A percentile compares a stretch with the other conserved stretches of the same genome.
These are phyloP conservation scores for Odontophorus gujanensis DNA, from an alignment of 2,113 vertebrate genomes.

Conservation along the genomic window DNA sequence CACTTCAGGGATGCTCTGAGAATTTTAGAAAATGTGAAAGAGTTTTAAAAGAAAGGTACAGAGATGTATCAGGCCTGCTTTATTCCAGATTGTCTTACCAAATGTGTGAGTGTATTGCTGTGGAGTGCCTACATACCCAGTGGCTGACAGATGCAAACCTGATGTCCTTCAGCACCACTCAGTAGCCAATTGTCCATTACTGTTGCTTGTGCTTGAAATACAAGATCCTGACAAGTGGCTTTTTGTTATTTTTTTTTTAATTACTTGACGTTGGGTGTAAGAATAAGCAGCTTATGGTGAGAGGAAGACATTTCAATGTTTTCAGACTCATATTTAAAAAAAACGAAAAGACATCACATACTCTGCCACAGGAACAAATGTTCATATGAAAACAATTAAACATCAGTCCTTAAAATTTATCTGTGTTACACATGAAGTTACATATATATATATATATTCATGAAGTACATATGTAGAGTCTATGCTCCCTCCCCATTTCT, in stretches of 20 bases:
- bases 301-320: not conserved
- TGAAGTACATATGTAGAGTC: not conserved
- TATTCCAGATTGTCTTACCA: not conserved
- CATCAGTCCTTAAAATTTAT: not conserved
- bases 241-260: not conserved
- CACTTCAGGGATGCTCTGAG: not conserved
- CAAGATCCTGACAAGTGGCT: not conserved
- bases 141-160: not conserved
- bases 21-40: not conserved
- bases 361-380: not conserved
- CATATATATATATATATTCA: not conserved
- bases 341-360: not conserved
- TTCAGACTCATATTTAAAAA: not conserved
- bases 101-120: not conserved
- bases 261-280: not conserved
- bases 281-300: not conserved
- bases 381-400: not conserved
- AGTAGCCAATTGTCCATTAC: not conserved
- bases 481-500: not conserved
- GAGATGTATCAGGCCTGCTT: not conserved
- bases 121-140: rapidly evolving
- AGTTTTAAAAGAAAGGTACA: not conserved
- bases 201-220: not conserved
- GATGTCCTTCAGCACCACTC: not conserved
- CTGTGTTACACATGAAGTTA: not conserved